Evolutionary conservation across 2,113 vertebrate species (phyloP).

Genomic region (Prionailurus viverrinus): DNA sequence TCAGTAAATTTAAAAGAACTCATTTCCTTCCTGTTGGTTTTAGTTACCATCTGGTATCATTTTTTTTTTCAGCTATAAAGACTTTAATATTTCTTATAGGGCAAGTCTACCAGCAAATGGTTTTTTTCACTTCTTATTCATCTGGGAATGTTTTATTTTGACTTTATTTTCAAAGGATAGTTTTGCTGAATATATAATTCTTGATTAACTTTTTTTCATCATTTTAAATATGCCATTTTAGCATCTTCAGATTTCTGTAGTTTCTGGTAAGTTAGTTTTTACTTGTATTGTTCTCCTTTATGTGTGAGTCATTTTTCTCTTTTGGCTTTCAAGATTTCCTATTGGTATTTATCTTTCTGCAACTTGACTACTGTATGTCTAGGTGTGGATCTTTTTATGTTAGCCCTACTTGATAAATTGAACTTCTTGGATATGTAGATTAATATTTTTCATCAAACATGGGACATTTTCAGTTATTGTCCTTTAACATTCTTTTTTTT

Average conservation of each 20-base stretch:
- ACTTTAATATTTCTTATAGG: not conserved
- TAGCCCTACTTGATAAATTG: not conserved
- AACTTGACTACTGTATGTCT: not conserved
- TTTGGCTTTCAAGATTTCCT: not conserved
- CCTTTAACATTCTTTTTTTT: not conserved
- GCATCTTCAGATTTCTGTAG: not conserved
- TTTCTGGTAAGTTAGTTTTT: not conserved
- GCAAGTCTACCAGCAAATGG: not conserved
- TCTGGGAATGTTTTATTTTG: conserved; percentile 25
- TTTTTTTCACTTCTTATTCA: conserved; percentile 42
- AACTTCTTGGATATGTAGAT: not conserved
- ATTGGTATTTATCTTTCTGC: not conserved
- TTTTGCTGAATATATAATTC: not conserved
- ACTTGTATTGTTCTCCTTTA: not conserved
- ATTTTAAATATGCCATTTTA: not conserved
- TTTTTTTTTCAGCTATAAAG: not conserved
- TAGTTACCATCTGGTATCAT: not conserved
- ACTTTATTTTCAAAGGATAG: conserved; percentile 10
- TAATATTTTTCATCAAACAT: not conserved
- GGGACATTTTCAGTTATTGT: not conserved
- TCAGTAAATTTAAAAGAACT: not conserved
- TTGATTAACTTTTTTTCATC: not conserved
- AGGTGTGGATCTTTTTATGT: not conserved
- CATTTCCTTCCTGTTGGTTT: not conserved
- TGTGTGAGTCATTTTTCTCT: not conserved